phyloP scores from a whole-genome alignment of 2,113 vertebrate species.

The Connochaetes taurinus region DNA sequence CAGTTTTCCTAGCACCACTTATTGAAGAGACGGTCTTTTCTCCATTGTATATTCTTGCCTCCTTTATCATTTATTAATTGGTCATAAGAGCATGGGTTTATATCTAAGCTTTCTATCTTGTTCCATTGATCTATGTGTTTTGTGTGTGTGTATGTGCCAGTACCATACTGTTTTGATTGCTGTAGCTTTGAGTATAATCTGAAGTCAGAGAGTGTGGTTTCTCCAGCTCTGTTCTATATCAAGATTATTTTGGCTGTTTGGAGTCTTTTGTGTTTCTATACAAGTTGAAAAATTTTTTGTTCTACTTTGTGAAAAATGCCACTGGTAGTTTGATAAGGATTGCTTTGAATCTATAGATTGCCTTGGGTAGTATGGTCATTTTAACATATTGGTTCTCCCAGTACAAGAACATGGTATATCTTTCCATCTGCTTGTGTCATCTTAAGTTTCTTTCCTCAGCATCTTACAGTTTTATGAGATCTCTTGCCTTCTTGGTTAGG shows the following conservation, averaged over 20 bases:
- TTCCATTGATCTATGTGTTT: neutral
- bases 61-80: neutral
- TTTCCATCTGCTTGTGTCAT: neutral
- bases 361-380: neutral
- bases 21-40: neutral
- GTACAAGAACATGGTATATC: neutral
- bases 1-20: neutral
- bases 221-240: neutral
- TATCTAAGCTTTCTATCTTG: neutral
- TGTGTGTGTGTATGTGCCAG: neutral
- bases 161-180: neutral
- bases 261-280: neutral
- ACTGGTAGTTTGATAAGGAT: neutral
- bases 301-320: neutral
- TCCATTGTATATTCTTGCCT: neutral
- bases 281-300: neutral
- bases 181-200: neutral
- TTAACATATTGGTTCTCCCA: neutral
- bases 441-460: neutral
- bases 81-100: neutral
- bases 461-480: neutral
- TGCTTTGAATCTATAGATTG: neutral
- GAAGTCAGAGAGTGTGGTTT: neutral
- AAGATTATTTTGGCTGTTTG: neutral
- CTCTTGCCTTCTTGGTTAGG: neutral